These are phyloP conservation scores for Equus przewalskii DNA, from an alignment of 2,113 vertebrate species.

Conservation along the genomic window DNA sequence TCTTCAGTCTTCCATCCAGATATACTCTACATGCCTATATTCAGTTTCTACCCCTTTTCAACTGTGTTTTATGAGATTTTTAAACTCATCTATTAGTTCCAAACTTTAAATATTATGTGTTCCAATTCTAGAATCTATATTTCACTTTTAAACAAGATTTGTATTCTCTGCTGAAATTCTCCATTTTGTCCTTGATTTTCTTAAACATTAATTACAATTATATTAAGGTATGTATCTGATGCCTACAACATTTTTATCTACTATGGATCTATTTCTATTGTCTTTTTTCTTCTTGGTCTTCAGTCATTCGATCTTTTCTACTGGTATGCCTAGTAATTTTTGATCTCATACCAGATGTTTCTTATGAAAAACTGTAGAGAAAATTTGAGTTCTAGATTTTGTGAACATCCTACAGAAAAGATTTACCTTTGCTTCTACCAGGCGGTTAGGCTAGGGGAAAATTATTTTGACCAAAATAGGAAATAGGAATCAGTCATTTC, in stretches of 20 bases:
- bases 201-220: background rate
- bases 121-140: background rate
- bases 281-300: background rate
- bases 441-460: background rate
- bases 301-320: background rate
- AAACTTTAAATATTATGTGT: background rate
- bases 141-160: background rate
- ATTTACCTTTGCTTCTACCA: constrained; percentile 12
- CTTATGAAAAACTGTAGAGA: background rate
- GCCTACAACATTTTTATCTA: background rate
- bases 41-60: constrained; percentile 7
- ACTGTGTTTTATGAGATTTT: background rate
- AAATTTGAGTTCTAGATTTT: constrained; percentile 28
- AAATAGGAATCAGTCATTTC: background rate
- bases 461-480: background rate
- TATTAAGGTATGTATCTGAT: background rate
- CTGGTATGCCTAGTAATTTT: background rate
- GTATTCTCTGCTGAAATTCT: background rate
- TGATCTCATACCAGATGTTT: background rate
- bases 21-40: background rate
- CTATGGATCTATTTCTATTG: background rate
- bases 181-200: background rate
- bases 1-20: background rate
- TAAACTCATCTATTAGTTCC: background rate
- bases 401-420: background rate